Conservation (phyloP, 2,113 vertebrate genomes). For the Vulpes ferrilata region DNA sequence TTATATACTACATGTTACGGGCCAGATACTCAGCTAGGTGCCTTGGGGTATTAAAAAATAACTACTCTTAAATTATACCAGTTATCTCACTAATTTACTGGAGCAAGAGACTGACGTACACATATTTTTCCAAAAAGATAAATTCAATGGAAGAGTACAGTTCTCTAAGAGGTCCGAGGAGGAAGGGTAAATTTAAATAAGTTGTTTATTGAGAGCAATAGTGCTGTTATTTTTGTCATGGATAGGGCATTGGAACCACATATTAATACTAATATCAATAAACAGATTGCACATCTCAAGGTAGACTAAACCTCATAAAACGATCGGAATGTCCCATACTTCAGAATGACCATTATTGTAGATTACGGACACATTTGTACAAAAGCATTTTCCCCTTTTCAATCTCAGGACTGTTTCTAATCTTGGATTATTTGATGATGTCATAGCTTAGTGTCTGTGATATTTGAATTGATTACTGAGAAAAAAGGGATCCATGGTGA, state of each 20-base stretch:
- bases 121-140: background rate
- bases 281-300: background rate
- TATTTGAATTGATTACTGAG: slow-evolving; percentile 68
- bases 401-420: slow-evolving; percentile 42
- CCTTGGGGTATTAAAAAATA: slow-evolving; percentile 26
- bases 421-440: slow-evolving; percentile 52
- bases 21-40: background rate
- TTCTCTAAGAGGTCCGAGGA: background rate
- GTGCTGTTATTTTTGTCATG: background rate
- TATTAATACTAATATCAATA: background rate
- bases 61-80: background rate
- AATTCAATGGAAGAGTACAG: background rate
- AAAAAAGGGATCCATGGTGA: slow-evolving; percentile 47
- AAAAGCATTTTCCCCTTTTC: background rate
- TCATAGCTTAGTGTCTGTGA: slow-evolving; percentile 52
- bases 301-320: background rate
- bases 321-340: background rate
- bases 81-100: background rate
- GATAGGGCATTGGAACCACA: background rate
- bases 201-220: background rate
- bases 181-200: background rate
- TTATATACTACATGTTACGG: background rate
- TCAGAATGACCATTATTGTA: slow-evolving; percentile 2
- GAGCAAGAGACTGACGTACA: background rate
- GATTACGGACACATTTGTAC: background rate